These are phyloP conservation scores for Icerya purchasi DNA, from an alignment of 2,888 invertebrate species.

Conservation along the genomic window DNA sequence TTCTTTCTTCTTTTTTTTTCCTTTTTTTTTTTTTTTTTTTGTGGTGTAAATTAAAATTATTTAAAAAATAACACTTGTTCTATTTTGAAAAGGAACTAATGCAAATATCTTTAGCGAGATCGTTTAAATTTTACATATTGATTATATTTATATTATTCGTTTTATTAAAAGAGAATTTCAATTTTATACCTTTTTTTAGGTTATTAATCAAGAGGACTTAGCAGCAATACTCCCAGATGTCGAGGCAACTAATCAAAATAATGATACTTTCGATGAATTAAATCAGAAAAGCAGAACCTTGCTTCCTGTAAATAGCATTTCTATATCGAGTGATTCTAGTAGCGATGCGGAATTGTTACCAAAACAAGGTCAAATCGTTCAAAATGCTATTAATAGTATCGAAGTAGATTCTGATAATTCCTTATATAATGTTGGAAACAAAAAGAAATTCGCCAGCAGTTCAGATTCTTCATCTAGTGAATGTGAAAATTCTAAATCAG, in stretches of 20 bases:
- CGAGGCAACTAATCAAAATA: constrained; percentile 23
- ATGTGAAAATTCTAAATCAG: no score
- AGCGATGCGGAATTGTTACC: constrained; percentile 56
- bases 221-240: constrained; percentile 52
- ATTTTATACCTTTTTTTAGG: constrained; percentile 22
- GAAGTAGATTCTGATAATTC: constrained; percentile 14
- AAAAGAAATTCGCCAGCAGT: constrained; percentile 48
- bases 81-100: background rate
- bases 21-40: no score
- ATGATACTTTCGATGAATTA: background rate
- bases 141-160: background rate
- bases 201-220: constrained; percentile 56
- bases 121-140: background rate
- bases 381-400: constrained; percentile 39
- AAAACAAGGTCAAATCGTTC: constrained; percentile 34
- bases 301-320: background rate
- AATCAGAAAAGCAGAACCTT: background rate
- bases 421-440: constrained; percentile 26
- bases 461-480: constrained; percentile 25
- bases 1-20: no score
- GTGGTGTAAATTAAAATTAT: background rate
- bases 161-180: background rate
- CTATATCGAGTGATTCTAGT: constrained; percentile 23
- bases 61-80: background rate
- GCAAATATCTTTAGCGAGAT: background rate